Percentiles rank a stretch among this genome's conserved stretches.
These are phyloP conservation scores for Microtus oregoni DNA, from an alignment of 2,113 vertebrate species.

Conservation along the genomic window DNA sequence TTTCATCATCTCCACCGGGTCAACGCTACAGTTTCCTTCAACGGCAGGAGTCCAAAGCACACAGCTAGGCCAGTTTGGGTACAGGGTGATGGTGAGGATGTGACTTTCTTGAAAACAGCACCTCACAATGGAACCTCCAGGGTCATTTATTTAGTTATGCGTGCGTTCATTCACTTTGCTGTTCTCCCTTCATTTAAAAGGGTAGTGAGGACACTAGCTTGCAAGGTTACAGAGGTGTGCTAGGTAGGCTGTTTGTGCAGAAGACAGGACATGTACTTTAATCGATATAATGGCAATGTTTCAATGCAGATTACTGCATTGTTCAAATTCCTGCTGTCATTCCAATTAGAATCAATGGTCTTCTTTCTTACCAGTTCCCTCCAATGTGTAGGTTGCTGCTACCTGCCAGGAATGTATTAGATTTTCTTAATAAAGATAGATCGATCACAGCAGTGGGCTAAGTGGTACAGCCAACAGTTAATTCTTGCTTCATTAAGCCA, in stretches of 20 bases:
- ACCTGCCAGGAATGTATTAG: constrained; percentile 58
- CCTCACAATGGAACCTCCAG: no score
- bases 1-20: constrained; percentile 35
- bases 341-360: constrained; percentile 48
- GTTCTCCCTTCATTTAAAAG: neutral
- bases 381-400: constrained; percentile 54
- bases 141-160: neutral
- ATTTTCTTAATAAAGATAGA: constrained; percentile 77
- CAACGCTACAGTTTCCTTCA: neutral
- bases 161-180: neutral
- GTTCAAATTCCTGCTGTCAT: constrained; percentile 62
- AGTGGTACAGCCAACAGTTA: constrained; percentile 68
- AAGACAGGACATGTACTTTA: neutral
- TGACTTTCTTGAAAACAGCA: neutral
- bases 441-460: constrained; percentile 74
- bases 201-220: neutral
- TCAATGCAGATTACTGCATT: neutral
- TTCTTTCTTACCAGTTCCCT: constrained; percentile 58
- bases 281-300: neutral
- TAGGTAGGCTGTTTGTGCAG: neutral
- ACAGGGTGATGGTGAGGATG: neutral
- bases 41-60: neutral
- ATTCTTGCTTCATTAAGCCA: constrained; percentile 77
- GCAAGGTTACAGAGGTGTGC: neutral
- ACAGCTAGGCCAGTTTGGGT: neutral